A percentile compares a stretch with the other conserved stretches of the same genome.
phyloP scores from a whole-genome alignment of 1,140 invertebrate genomes.

The Tetramorium alpestre region DNA sequence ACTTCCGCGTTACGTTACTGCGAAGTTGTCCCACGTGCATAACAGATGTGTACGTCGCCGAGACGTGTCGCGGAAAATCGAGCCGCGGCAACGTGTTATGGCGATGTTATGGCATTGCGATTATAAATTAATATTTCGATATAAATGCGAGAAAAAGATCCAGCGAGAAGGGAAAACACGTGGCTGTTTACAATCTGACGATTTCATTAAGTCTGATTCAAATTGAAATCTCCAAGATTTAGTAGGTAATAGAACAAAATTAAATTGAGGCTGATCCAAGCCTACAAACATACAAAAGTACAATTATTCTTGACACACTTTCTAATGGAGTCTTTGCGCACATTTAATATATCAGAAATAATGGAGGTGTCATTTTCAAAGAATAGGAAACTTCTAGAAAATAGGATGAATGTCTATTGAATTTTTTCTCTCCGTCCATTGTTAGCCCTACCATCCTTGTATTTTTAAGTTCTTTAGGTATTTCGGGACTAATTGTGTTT shows the following conservation, averaged over 20 bases:
- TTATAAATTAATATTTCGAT: slow-evolving; percentile 16
- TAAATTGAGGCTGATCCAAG: not conserved
- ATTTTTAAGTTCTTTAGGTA: not conserved
- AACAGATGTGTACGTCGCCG: not conserved
- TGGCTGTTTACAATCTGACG: too few relatives aligned
- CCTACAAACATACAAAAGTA: not conserved
- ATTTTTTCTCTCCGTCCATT: not conserved
- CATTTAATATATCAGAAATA: not conserved
- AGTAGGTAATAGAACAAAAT: not conserved
- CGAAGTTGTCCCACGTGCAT: slow-evolving; percentile 20
- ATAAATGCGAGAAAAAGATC: not conserved
- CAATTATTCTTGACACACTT: not conserved
- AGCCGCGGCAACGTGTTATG: not conserved
- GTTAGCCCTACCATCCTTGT: not conserved
- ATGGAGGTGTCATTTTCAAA: not conserved
- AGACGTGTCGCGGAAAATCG: slow-evolving; percentile 25
- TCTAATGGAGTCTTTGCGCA: not conserved
- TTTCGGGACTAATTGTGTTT: not conserved
- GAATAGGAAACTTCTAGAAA: too few relatives aligned
- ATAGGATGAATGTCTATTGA: too few relatives aligned
- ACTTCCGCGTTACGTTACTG: slow-evolving; percentile 31
- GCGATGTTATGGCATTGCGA: not conserved
- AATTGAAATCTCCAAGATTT: not conserved
- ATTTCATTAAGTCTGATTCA: not conserved
- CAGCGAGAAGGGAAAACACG: not conserved